Evolutionary conservation across 1,140 invertebrate genomes (phyloP).

Genomic region (Lineus longissimus): DNA sequence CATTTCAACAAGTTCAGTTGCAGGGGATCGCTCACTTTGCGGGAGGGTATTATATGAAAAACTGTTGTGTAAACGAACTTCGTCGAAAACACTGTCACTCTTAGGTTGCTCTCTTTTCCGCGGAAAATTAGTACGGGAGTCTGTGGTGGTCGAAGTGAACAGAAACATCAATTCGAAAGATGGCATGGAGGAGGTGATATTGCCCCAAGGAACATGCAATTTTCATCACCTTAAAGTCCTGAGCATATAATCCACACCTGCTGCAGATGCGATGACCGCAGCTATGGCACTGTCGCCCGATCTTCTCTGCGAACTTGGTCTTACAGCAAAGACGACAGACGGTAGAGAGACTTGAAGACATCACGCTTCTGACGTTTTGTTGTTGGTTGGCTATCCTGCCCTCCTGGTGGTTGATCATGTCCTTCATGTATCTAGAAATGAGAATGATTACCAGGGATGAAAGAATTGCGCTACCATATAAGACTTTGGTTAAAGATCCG

Average conservation of each 20-base stretch:
- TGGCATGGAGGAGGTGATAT: too few relatives aligned
- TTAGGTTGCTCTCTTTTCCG: too few relatives aligned
- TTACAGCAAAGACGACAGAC: constrained; percentile 36
- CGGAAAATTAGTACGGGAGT: too few relatives aligned
- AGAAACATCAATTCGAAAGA: too few relatives aligned
- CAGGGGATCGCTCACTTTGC: background rate
- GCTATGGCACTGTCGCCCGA: constrained; percentile 29
- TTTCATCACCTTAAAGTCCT: background rate
- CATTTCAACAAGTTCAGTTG: background rate
- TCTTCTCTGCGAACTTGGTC: constrained; percentile 36
- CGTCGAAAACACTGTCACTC: too few relatives aligned
- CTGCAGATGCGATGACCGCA: constrained; percentile 37
- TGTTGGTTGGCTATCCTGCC: constrained; percentile 15
- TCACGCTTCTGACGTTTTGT: constrained; percentile 16
- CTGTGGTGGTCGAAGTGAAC: too few relatives aligned
- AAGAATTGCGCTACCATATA: too few relatives aligned
- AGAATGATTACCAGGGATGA: background rate
- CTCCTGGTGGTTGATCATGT: constrained; percentile 22
- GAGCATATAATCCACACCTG: constrained; percentile 29
- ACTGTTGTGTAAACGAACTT: too few relatives aligned
- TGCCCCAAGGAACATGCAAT: background rate
- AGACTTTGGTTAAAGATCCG: too few relatives aligned
- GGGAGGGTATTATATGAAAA: background rate
- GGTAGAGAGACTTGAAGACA: constrained; percentile 24
- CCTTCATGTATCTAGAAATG: constrained; percentile 23